Base-by-base conservation (phyloP, 1,140 invertebrate genomes). In the Ctenoplectra terminalis region DNA sequence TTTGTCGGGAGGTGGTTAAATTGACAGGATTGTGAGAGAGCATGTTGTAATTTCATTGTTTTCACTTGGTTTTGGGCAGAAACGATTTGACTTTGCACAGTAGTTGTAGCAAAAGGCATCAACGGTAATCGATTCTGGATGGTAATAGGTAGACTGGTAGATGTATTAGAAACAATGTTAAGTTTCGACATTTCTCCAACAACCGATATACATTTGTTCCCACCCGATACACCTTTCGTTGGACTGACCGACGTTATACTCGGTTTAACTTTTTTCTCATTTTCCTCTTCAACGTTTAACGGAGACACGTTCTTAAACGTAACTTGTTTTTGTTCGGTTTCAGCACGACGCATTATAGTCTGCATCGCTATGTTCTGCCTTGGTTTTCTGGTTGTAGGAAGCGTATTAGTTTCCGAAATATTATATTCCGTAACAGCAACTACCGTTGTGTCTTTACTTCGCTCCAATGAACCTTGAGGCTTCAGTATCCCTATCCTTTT, bases 321-420 rank as follows among this genome's bases (percentile, higher is more conserved):
- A 29, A 92, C 92, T 85, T 92, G 92, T 70, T 92, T 92, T 20
- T 93, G 92, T 29, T 93, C 92, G 0, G 85, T 92, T 61, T 93
- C 92, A 1, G 91, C 92, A 11, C 92, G 90, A 26, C 91, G 89
- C 93, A 96, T 95, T 87, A 97, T 96, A 79, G 96, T 96, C 89
- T 97, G 97, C 94, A 98, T 95, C 1, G 96, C 96, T 71, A 97
- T 95, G 91, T 97, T 97, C 79, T 95, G 94, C 88, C 96, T 90
- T 81, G 93, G 88, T 92, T 94, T 90, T 82, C 93, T 86, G 88
- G 88, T 77, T 0, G 85, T 74, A 0, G 89, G 82, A 20, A 76
- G 56, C 31, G 89, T 58, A 20, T 67, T 86, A 7, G 67, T 87
- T 20, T 80, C 76, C 3, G 70, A 70, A 48, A n/a, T 64, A 29